A percentile compares a stretch with the other conserved stretches of the same genome.
Evolutionary conservation across 2,113 vertebrate genomes (phyloP).

Genomic region (Silurus meridionalis): DNA sequence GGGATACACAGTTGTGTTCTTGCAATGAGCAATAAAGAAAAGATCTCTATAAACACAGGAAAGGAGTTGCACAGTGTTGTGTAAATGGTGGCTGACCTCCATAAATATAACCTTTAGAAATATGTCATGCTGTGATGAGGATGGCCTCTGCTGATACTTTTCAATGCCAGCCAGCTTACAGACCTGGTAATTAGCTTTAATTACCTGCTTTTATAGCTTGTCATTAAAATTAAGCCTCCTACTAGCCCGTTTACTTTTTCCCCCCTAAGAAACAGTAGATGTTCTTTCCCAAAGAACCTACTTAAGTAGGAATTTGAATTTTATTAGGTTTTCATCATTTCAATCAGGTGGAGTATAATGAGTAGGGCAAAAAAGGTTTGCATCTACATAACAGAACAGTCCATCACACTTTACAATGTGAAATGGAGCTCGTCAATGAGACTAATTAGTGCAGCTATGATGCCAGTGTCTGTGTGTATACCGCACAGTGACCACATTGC

Average conservation of each 20-base stretch:
- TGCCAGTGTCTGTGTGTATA: conserved; percentile 25
- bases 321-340: conserved; percentile 42
- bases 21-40: conserved; percentile 15
- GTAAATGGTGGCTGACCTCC: conserved; percentile 27
- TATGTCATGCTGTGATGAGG: conserved; percentile 22
- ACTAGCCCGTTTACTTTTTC: conserved; percentile 51
- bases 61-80: conserved; percentile 1
- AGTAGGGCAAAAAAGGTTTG: neutral
- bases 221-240: conserved; percentile 56
- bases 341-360: neutral
- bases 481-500: conserved; percentile 43
- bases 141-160: conserved; percentile 30
- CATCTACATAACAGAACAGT: conserved; percentile 24
- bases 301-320: conserved; percentile 44
- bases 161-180: conserved; percentile 35
- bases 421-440: conserved; percentile 34
- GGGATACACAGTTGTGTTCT: neutral
- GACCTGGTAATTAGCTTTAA: conserved; percentile 55
- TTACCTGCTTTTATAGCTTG: conserved; percentile 53
- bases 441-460: conserved; percentile 40
- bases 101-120: conserved; percentile 45
- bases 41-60: neutral
- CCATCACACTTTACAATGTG: conserved; percentile 36
- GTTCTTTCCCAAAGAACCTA: conserved; percentile 36
- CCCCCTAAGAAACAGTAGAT: conserved; percentile 38